A percentile compares a stretch with the other conserved stretches of the same genome.
Conservation (phyloP, 2,113 vertebrate genomes). For the Nyctereutes procyonoides region DNA sequence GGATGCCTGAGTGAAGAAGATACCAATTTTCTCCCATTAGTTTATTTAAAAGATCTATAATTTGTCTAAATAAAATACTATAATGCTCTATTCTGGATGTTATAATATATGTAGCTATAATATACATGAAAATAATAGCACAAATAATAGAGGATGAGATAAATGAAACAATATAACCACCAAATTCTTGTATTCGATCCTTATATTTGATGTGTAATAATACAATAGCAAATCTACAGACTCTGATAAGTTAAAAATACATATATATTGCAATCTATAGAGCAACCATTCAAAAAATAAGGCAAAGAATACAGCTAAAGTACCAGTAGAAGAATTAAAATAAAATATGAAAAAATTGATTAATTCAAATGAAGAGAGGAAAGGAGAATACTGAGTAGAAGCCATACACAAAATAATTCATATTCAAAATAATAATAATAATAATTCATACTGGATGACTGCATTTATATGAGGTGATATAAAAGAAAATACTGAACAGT, state of each 20-base stretch:
- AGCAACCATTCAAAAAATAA: neutral
- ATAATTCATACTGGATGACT: neutral
- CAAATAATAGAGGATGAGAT: neutral
- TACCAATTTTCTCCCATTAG: neutral
- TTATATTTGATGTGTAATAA: neutral
- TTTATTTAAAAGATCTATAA: neutral
- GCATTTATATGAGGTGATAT: neutral
- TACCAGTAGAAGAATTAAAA: neutral
- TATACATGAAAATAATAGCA: neutral
- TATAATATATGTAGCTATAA: neutral
- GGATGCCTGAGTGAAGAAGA: neutral
- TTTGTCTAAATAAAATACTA: neutral
- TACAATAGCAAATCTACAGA: neutral
- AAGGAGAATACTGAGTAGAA: neutral
- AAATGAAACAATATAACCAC: neutral
- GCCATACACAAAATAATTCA: neutral
- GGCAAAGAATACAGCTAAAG: neutral
- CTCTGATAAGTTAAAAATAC: neutral
- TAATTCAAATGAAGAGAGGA: too few species aligned
- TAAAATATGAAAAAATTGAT: slow-evolving; percentile 14
- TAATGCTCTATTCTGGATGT: neutral
- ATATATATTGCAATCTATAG: neutral
- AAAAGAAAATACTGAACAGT: neutral
- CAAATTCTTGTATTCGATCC: neutral
- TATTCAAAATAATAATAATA: too few species aligned